Percentiles rank a stretch among this genome's conserved stretches.
phyloP scores from a whole-genome alignment of 2,113 vertebrate species.

The Axis porcinus region DNA sequence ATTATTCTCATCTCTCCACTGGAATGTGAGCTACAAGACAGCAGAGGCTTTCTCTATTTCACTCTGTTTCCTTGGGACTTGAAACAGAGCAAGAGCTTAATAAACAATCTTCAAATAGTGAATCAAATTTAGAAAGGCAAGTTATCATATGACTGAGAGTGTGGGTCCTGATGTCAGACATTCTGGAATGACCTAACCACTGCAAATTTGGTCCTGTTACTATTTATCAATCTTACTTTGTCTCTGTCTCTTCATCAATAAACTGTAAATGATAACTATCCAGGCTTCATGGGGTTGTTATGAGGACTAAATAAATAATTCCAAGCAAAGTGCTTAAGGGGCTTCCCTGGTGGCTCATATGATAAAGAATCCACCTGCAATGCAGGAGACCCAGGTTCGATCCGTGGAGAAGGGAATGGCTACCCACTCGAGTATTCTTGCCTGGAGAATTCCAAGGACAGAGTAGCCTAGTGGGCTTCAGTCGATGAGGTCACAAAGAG shows the following conservation, averaged over 20 bases:
- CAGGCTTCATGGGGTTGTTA: neutral
- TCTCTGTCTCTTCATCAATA: neutral
- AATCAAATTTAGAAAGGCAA: neutral
- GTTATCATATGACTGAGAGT: neutral
- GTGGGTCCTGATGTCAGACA: neutral
- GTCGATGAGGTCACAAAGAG: neutral
- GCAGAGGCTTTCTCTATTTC: neutral
- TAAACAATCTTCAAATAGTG: neutral
- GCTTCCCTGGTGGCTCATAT: neutral
- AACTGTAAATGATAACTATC: neutral
- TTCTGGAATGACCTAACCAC: neutral
- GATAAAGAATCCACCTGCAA: neutral
- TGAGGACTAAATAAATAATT: neutral
- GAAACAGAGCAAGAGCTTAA: neutral
- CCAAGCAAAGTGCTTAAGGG: neutral
- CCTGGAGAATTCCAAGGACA: neutral
- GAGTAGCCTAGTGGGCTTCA: neutral
- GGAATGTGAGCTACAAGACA: neutral
- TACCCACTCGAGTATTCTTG: neutral
- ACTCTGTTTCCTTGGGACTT: neutral
- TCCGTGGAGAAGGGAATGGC: neutral
- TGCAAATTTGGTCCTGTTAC: neutral
- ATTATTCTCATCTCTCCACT: neutral
- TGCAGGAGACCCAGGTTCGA: neutral
- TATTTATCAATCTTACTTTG: neutral